Base-by-base conservation (phyloP, 53 echinoderm and acorn worm genomes). In the Mesocentrotus franciscanus region DNA sequence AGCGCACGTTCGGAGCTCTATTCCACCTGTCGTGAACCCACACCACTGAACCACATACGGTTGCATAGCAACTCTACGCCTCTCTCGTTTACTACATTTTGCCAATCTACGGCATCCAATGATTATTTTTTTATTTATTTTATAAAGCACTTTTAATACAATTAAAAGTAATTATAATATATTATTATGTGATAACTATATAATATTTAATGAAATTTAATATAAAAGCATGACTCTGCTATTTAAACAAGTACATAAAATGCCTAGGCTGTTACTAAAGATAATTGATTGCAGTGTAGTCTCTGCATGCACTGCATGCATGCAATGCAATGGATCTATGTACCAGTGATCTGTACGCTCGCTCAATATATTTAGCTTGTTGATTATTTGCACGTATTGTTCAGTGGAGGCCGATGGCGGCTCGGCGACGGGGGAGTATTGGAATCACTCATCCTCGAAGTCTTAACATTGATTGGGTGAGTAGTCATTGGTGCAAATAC, bases 391-490 rank as follows among this genome's bases (percentile, higher is more conserved):
- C 74, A 32, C 74, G 61, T 90, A 90, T 90, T 90, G 90, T 90
- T 60, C 12, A 66, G 1, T 56, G 66, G 64, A 35, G 91, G 34
- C 66, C 91, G 91, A 91, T 91, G 91, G 91, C 90, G 66, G 36
- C 56, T 56, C 66, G 91, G 27, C 66, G 66, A 91, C 66, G 91
- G 74, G 71, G 74, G 91, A 91, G 68, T 33, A 35, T 34, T 35
- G 66, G 22, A 92, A 26, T 20, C 76, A 71, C 70, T 93, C 81
- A 83, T 60, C 81, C 94, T 60, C 35, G 79, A 61, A 56, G 60
- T 22, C 60, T 81, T 35, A 34, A 93, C 83, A 93, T 93, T 81
- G 94, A 93, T 93, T 36, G 29, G 94, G 94, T 93, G 94, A 93
- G 94, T 57, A 58, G 58, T 27, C 87, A 93, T 93, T 93, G 94